phyloP scores from a whole-genome alignment of 2,888 invertebrate species.

The Alloplasta piceator region DNA sequence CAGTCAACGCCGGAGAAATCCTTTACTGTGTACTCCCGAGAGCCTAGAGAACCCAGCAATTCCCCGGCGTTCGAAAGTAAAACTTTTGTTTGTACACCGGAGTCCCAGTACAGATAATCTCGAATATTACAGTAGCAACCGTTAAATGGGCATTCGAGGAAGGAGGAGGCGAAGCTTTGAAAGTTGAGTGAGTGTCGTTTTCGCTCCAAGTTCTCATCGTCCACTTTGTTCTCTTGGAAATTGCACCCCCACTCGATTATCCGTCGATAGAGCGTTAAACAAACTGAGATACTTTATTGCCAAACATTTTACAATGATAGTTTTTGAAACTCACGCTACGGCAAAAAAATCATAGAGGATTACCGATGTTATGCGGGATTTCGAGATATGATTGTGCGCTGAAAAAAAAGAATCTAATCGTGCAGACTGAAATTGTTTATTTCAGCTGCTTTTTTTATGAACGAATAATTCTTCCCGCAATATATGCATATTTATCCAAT shows the following conservation, averaged over 20 bases:
- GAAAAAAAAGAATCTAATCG: too few relatives aligned
- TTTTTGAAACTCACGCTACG: not conserved
- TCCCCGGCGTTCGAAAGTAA: slow-evolving; percentile 77
- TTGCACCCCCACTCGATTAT: slow-evolving; percentile 32
- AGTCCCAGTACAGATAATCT: slow-evolving; percentile 77
- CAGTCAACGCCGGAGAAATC: slow-evolving; percentile 53
- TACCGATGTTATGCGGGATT: too few relatives aligned
- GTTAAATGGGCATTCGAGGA: slow-evolving; percentile 65
- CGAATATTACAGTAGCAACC: slow-evolving; percentile 76
- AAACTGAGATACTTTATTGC: slow-evolving; percentile 24
- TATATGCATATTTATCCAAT: too few relatives aligned
- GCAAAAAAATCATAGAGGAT: not conserved
- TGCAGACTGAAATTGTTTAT: too few relatives aligned
- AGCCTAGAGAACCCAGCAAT: slow-evolving; percentile 50
- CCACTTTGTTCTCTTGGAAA: slow-evolving; percentile 36
- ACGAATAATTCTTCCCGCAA: too few relatives aligned
- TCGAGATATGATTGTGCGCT: too few relatives aligned
- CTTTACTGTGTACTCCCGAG: slow-evolving; percentile 43
- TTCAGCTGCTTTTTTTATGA: too few relatives aligned
- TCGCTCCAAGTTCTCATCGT: slow-evolving; percentile 31
- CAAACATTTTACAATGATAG: slow-evolving; percentile 1
- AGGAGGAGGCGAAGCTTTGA: slow-evolving; percentile 25
- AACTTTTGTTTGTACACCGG: slow-evolving; percentile 81
- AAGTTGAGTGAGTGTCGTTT: slow-evolving; percentile 59
- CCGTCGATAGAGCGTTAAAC: slow-evolving; percentile 32